phyloP scores from a whole-genome alignment of 2,113 vertebrate species.

The Aphyosemion australe region DNA sequence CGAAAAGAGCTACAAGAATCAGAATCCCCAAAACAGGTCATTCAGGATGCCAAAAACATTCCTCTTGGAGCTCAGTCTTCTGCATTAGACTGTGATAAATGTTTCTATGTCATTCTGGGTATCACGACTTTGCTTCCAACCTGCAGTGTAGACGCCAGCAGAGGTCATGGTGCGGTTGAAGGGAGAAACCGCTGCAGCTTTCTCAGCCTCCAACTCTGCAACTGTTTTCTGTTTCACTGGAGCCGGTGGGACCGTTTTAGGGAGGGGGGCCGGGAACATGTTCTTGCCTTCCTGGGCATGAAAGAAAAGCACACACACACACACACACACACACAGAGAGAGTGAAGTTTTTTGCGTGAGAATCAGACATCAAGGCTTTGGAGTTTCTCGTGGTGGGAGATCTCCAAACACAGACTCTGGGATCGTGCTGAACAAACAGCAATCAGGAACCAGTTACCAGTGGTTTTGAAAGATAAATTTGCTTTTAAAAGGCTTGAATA shows the following conservation, averaged over 20 bases:
- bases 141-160: constrained; percentile 75
- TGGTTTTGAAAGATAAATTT: constrained; percentile 57
- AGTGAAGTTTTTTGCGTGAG: constrained; percentile 53
- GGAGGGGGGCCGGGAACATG: constrained; percentile 78
- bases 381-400: constrained; percentile 10
- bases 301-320: constrained; percentile 29
- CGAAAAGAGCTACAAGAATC: too few relatives aligned
- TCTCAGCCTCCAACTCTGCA: constrained; percentile 72
- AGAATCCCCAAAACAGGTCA: too few relatives aligned
- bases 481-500: constrained; percentile 48
- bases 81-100: too few relatives aligned
- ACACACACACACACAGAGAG: background rate
- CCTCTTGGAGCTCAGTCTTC: too few relatives aligned
- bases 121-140: constrained; percentile 36
- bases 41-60: too few relatives aligned
- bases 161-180: constrained; percentile 75
- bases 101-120: background rate
- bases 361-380: constrained; percentile 51
- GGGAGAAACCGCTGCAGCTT: constrained; percentile 61
- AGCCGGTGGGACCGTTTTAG: constrained; percentile 59
- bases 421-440: constrained; percentile 57
- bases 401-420: constrained; percentile 38
- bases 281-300: constrained; percentile 75
- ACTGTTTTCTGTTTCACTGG: constrained; percentile 70
- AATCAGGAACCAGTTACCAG: constrained; percentile 55